These are phyloP conservation scores for Elegia similella DNA, from an alignment of 2,888 invertebrate species.

Conservation along the genomic window DNA sequence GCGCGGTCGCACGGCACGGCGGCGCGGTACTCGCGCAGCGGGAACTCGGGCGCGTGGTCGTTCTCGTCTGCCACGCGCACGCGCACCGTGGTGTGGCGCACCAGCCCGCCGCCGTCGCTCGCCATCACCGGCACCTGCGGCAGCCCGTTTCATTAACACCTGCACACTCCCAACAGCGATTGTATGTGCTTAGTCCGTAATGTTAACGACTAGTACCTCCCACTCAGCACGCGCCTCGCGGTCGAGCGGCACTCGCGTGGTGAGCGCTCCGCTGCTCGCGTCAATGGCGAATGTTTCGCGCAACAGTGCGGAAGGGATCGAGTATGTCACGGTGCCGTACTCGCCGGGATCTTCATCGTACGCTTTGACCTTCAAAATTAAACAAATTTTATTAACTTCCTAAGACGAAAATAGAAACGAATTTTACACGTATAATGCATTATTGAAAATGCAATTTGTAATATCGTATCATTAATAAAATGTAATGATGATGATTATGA, in stretches of 20 bases:
- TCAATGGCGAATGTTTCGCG: constrained; percentile 88
- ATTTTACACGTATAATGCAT: too few species aligned
- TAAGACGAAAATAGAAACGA: too few species aligned
- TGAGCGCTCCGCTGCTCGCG: constrained; percentile 86
- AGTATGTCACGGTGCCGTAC: constrained; percentile 87
- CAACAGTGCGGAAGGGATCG: constrained; percentile 88
- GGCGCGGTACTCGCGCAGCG: constrained; percentile 89
- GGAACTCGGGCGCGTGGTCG: constrained; percentile 90
- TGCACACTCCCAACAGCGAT: too few species aligned
- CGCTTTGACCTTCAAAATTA: constrained; percentile 84
- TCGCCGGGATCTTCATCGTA: constrained; percentile 91
- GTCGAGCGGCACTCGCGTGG: constrained; percentile 86
- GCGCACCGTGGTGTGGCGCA: constrained; percentile 88
- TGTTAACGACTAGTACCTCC: constrained; percentile 31
- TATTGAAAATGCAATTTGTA: too few species aligned
- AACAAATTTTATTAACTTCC: too few species aligned
- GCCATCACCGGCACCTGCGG: constrained; percentile 87
- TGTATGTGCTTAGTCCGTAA: too few species aligned
- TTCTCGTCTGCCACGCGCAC: constrained; percentile 92
- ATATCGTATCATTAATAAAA: too few species aligned
- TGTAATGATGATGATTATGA: too few species aligned
- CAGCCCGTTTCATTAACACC: too few species aligned
- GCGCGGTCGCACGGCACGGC: constrained; percentile 81
- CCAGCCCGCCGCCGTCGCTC: constrained; percentile 89
- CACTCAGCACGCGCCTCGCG: constrained; percentile 84